phyloP scores from a whole-genome alignment of 37 sponge, comb jelly and placozoan genomes.

The Amphimedon queenslandica region DNA sequence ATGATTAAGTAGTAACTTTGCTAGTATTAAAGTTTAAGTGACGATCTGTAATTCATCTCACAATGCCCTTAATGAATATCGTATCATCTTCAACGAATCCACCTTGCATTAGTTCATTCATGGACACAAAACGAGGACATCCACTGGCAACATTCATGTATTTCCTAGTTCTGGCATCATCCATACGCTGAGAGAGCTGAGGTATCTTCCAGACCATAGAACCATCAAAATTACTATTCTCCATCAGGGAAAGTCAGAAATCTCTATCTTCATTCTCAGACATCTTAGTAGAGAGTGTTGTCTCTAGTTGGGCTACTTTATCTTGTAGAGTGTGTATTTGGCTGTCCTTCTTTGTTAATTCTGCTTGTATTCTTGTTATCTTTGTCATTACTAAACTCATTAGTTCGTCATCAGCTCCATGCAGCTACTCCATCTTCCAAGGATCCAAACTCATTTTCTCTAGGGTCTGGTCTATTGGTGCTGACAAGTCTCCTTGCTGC shows the following conservation, averaged over 20 bases:
- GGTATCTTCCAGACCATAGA: constrained; percentile 78
- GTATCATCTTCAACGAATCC: constrained; percentile 65
- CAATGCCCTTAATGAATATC: constrained; percentile 54
- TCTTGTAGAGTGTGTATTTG: constrained; percentile 18
- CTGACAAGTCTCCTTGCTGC: too few species aligned
- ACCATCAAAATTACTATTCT: constrained; percentile 61
- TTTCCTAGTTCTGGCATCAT: constrained; percentile 58
- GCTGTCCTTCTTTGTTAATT: constrained; percentile 7
- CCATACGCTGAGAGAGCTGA: constrained; percentile 53
- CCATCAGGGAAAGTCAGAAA: constrained; percentile 67
- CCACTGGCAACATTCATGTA: constrained; percentile 81
- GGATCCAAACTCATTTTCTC: too few species aligned
- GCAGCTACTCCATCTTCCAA: background rate
- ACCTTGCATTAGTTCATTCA: constrained; percentile 28
- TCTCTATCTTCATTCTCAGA: constrained; percentile 61
- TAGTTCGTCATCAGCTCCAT: too few species aligned
- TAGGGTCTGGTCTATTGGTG: too few species aligned
- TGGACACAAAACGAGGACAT: constrained; percentile 59
- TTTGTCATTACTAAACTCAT: too few species aligned
- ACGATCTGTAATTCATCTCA: constrained; percentile 21
- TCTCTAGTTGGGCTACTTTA: constrained; percentile 35
- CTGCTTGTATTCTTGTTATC: too few species aligned
- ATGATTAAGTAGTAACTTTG: too few species aligned
- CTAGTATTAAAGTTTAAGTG: constrained; percentile 8
- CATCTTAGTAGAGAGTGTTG: constrained; percentile 19